phyloP scores from a whole-genome alignment of 2,113 vertebrate species.

The Cebidichthys violaceus region DNA sequence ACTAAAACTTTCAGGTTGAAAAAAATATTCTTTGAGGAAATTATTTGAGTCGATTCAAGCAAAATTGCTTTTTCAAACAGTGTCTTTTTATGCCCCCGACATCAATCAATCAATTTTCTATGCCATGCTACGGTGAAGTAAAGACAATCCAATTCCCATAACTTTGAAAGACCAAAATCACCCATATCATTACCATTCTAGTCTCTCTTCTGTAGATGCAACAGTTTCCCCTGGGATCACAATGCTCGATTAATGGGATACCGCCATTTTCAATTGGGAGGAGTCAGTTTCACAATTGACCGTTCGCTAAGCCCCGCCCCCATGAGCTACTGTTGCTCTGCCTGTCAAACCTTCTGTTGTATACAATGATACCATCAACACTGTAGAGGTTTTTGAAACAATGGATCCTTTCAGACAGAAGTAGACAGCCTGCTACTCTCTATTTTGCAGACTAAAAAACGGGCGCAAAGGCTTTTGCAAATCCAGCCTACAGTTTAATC shows the following conservation, averaged over 20 bases:
- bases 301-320: conserved; percentile 12
- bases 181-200: conserved; percentile 21
- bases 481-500: background rate
- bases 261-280: conserved; percentile 21
- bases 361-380: background rate
- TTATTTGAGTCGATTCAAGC: conserved; percentile 33
- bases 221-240: conserved; percentile 41
- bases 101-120: conserved; percentile 74
- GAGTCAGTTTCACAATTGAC: conserved; percentile 19
- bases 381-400: background rate
- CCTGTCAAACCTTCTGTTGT: conserved; percentile 14
- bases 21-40: conserved; percentile 28
- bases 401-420: background rate
- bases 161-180: conserved; percentile 74
- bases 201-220: conserved; percentile 28
- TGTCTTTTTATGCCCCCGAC: conserved; percentile 58
- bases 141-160: conserved; percentile 79
- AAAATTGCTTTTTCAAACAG: conserved; percentile 52
- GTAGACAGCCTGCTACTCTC: background rate
- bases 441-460: background rate
- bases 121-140: conserved; percentile 68
- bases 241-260: conserved; percentile 24
- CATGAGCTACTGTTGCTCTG: background rate
- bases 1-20: conserved; percentile 23
- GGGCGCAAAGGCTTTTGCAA: background rate